Evolutionary conservation across 1,140 invertebrate species (phyloP), one percentile per base, ranked within the genome.

Genomic region (Whitmania pigra): DNA sequence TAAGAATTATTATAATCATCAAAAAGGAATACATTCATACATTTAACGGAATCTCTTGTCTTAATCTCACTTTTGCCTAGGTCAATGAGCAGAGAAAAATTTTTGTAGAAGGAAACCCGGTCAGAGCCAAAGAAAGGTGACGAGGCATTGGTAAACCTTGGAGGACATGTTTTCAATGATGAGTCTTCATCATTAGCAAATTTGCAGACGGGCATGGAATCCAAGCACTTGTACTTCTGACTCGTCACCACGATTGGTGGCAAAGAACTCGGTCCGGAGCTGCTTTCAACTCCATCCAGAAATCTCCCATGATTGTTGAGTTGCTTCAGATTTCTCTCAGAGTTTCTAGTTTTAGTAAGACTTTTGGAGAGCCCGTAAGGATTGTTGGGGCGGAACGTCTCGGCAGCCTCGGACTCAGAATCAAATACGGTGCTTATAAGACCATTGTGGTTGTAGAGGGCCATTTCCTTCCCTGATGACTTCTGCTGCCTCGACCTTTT

Each of bases 31-130:
- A 17, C 43, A 11, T 49, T 49, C 15, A 13, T 11, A 49, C 9
- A 15, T 49, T 49, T 49, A 49, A 49, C 43, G 13, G 9, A 49
- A 49, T 13, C 43, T 49, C 43, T 4, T 7, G 1, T 25, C 29
- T 25, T 7, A 63, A 63, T 63, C 29, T 63, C 22, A 63, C 57
- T 31, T 63, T 63, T 63, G 7, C 57, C 57, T 13, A 63, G 57
- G 29, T 63, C 57, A 15, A 63, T 63, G 57, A 63, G 57, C 57
- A 63, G 20, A 63, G 57, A 63, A 63, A 63, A 63, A n/a, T 31
- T 63, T 63, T 63, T 63, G 29, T 63, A 63, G 29, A 63, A 63
- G 11, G 57, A 63, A 25, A 25, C 22, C 15, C 57, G 22, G 15
- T 63, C 57, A 17, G 43, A 49, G 43, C 43, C 43, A 49, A 49